Conservation (phyloP, 2,888 invertebrate species). For the Chymomyza amoena region DNA sequence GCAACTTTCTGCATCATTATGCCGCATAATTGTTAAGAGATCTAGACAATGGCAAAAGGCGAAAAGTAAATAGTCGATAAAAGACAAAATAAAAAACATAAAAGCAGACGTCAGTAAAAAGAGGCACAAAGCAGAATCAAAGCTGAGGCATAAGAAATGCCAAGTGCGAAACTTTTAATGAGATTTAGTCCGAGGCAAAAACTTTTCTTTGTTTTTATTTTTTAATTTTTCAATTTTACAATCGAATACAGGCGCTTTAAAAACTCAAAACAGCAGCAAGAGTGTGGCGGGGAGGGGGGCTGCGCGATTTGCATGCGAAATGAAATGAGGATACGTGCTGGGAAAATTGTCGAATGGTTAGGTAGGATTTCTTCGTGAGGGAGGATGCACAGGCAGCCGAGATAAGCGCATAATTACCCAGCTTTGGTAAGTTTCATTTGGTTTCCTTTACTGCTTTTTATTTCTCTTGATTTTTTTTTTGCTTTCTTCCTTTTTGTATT, state of each 20-base stretch:
- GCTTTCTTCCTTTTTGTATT: constrained; percentile 5
- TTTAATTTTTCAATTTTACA: constrained; percentile 31
- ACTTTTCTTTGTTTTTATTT: constrained; percentile 18
- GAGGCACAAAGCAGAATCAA: neutral
- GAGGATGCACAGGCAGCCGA: constrained; percentile 32
- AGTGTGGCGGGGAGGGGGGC: neutral
- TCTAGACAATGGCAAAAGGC: constrained; percentile 29
- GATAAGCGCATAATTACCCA: constrained; percentile 64
- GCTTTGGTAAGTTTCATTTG: constrained; percentile 24
- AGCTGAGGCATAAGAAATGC: constrained; percentile 30
- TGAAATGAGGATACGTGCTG: constrained; percentile 44
- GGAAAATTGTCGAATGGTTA: neutral
- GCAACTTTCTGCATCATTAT: constrained; percentile 42
- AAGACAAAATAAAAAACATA: constrained; percentile 12
- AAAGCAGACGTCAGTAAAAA: neutral
- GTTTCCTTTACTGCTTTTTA: constrained; percentile 17
- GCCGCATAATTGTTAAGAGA: constrained; percentile 39
- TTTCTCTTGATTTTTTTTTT: constrained; percentile 6
- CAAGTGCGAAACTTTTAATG: constrained; percentile 59
- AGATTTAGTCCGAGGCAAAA: constrained; percentile 47
- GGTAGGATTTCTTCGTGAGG: neutral
- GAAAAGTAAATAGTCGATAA: constrained; percentile 13
- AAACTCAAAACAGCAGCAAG: constrained; percentile 10
- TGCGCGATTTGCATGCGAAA: constrained; percentile 62
- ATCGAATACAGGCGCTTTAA: constrained; percentile 50